These are phyloP conservation scores for Psylliodes chrysocephalus DNA, from an alignment of 2,888 invertebrate genomes.

Conservation along the genomic window DNA sequence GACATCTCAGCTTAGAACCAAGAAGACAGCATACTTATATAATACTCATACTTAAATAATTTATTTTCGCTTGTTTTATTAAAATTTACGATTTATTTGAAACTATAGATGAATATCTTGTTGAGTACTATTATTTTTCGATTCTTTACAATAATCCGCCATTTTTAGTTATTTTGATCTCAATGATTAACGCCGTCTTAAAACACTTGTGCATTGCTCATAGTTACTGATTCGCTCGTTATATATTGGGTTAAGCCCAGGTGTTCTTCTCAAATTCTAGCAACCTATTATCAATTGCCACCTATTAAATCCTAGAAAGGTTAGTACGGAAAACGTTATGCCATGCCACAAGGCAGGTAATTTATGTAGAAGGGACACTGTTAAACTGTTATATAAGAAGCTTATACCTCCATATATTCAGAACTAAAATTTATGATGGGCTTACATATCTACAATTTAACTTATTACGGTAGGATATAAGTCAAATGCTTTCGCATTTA, in stretches of 20 bases:
- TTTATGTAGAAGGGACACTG: slow-evolving; percentile 26
- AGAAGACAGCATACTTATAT: no score
- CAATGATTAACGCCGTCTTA: no score
- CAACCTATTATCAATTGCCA: slow-evolving; percentile 35
- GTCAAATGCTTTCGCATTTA: neutral
- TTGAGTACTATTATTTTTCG: no score
- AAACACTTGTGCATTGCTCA: no score
- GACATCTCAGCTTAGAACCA: no score
- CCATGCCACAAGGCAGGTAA: slow-evolving; percentile 23
- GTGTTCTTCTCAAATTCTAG: slow-evolving; percentile 32
- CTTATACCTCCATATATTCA: slow-evolving; percentile 24
- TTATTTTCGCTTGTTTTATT: no score
- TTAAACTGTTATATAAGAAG: slow-evolving; percentile 28
- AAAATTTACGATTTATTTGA: no score
- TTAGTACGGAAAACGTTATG: slow-evolving; percentile 17
- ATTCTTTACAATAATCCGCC: no score
- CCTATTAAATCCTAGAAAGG: slow-evolving; percentile 34
- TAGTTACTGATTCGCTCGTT: no score
- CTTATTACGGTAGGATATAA: slow-evolving; percentile 1
- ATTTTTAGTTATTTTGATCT: no score
- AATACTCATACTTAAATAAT: no score
- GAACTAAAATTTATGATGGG: slow-evolving; percentile 15
- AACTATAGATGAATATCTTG: no score
- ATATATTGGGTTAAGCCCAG: slow-evolving; percentile 31
- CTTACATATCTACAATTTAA: slow-evolving; percentile 12